Conservation (phyloP, 2,888 invertebrate genomes). For the Hypsopygia costalis region DNA sequence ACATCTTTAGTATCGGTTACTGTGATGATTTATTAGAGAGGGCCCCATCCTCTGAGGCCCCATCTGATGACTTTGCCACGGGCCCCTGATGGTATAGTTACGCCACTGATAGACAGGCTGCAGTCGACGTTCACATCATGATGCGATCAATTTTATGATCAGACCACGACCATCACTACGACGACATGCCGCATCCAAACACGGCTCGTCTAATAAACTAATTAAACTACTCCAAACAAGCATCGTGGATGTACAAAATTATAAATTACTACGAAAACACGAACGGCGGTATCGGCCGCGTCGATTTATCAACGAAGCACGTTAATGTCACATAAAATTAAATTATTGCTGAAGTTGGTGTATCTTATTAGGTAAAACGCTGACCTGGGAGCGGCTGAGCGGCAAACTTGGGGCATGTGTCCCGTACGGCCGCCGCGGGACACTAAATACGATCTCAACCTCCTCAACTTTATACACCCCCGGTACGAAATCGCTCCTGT, state of each 20-base stretch:
- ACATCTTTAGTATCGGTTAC: no score
- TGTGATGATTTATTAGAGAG: no score
- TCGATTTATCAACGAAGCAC: slow-evolving; percentile 38
- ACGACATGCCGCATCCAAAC: no score
- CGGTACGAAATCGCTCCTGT: no score
- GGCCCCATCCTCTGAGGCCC: no score
- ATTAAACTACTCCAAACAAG: neutral
- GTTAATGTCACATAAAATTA: slow-evolving; percentile 54
- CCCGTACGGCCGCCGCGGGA: neutral
- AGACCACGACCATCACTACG: no score
- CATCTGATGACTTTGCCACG: no score
- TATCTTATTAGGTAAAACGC: slow-evolving; percentile 32
- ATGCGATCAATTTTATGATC: no score
- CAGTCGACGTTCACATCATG: no score
- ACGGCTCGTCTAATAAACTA: neutral
- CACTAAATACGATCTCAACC: neutral
- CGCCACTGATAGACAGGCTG: no score
- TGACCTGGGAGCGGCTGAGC: slow-evolving; percentile 22
- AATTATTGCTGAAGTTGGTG: slow-evolving; percentile 46
- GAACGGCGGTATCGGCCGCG: slow-evolving; percentile 12
- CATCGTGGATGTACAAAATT: neutral
- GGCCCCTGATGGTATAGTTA: no score
- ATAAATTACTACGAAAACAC: slow-evolving; percentile 9
- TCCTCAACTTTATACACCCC: neutral
- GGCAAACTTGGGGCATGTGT: neutral